Base-by-base conservation (phyloP, 2,888 invertebrate genomes). In the Dryocosmus kuriphilus region DNA sequence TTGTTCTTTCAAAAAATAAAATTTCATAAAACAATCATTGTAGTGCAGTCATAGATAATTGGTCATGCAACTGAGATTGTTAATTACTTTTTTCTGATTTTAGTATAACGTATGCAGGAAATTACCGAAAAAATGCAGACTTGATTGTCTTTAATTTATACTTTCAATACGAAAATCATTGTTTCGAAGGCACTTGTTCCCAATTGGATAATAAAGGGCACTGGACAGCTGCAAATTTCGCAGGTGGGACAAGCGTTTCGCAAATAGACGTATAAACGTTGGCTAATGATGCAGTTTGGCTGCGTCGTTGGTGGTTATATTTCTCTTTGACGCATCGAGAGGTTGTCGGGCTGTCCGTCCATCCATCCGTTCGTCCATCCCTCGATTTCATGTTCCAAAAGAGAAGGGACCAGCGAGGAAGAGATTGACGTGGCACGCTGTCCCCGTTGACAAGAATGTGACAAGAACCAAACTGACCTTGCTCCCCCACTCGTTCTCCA, bases 361-460 rank as follows among this genome's bases (percentile, higher is more conserved):
- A 85, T 87, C 86, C 86, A 86, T 81, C 79, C 83, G 78, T 80
- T 80, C 80, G 77, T 77, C 85, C 81, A 85, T 86, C 85, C 84
- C 80, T 84, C 85, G 78, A 81, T 83, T 87, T 83, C 85, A 81
- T 83, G 85, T 84, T 80, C 82, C 79, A 77, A 75, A 80, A 79
- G 79, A 77, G 81, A 78, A 83, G 82, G 84, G 85, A 81, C 84
- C 84, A 87, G 89, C 87, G 88, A 86, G 83, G 86, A 86, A 84
- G 88, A 90, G 91, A 91, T 91, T 91, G 91, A 91, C 91, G 90
- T 88, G 89, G 89, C 89, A 89, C 89, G 89, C 89, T 90, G 89
- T 89, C 87, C 87, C 82, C 83, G 86, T 90, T 91, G 91, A 91
- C 91, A 91, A 91, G 91, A 91, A 91, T 91, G 91, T 90, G 91